phyloP scores from a whole-genome alignment of 2,113 vertebrate genomes.

The Pelusios castaneus region DNA sequence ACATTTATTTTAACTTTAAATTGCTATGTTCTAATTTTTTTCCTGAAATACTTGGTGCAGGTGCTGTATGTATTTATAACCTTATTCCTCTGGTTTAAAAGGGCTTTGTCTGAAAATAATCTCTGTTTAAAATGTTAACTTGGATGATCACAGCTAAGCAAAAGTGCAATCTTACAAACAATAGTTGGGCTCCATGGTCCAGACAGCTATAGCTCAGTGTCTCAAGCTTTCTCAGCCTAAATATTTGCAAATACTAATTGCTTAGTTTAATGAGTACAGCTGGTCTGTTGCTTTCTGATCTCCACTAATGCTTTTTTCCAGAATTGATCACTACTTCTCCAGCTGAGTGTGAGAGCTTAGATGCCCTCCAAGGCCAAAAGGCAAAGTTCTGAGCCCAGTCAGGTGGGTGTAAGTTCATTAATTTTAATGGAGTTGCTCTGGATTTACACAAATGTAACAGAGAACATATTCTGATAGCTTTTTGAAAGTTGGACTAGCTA shows the following conservation, averaged over 20 bases:
- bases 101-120: background rate
- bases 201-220: background rate
- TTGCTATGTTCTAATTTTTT: background rate
- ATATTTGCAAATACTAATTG: background rate
- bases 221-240: background rate
- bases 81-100: background rate
- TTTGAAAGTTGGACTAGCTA: background rate
- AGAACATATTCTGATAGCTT: background rate
- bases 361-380: background rate
- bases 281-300: background rate
- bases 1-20: background rate
- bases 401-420: background rate
- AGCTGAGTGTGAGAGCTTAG: background rate
- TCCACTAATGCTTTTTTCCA: background rate
- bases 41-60: background rate
- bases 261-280: background rate
- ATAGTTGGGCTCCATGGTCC: background rate
- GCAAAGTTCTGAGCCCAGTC: background rate
- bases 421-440: background rate
- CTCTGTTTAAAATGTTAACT: background rate
- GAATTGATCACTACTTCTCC: too few species aligned
- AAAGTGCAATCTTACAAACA: background rate
- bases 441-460: background rate
- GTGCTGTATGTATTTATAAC: background rate
- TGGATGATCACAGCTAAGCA: background rate